Evolutionary conservation across 1,140 invertebrate genomes (phyloP).

Genomic region (Neodiprion fabricii): DNA sequence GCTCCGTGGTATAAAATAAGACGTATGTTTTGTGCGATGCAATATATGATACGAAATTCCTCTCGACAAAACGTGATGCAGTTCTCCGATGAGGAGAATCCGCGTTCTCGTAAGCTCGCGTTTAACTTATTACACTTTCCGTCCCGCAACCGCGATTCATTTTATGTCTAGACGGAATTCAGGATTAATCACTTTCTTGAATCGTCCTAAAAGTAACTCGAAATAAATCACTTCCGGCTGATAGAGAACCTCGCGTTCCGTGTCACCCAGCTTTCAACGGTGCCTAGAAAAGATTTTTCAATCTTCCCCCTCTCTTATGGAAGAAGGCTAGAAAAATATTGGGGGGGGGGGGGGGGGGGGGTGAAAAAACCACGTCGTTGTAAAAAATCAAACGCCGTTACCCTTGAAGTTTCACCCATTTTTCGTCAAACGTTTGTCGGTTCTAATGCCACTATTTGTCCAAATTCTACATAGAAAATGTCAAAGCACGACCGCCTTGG

Average conservation of each 20-base stretch:
- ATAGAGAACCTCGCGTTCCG: not conserved
- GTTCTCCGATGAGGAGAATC: too few relatives aligned
- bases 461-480: not conserved
- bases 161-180: not conserved
- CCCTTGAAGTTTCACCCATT: not conserved
- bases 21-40: too few relatives aligned
- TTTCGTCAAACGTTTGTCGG: not conserved
- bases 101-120: not conserved
- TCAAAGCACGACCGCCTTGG: not conserved
- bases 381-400: not conserved
- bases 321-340: too few relatives aligned
- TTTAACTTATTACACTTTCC: not conserved
- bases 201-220: not conserved
- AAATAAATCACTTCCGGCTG: slow-evolving; percentile 7
- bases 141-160: too few relatives aligned
- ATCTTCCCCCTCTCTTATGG: not conserved
- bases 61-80: too few relatives aligned
- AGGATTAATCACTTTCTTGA: not conserved
- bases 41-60: too few relatives aligned
- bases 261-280: not conserved
- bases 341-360: too few relatives aligned
- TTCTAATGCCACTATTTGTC: not conserved
- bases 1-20: too few relatives aligned
- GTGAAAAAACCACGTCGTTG: too few relatives aligned
- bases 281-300: not conserved